A percentile compares a stretch with the other conserved stretches of the same genome.
Evolutionary conservation across 2,113 vertebrate species (phyloP).

Genomic region (Toxostoma redivivum): DNA sequence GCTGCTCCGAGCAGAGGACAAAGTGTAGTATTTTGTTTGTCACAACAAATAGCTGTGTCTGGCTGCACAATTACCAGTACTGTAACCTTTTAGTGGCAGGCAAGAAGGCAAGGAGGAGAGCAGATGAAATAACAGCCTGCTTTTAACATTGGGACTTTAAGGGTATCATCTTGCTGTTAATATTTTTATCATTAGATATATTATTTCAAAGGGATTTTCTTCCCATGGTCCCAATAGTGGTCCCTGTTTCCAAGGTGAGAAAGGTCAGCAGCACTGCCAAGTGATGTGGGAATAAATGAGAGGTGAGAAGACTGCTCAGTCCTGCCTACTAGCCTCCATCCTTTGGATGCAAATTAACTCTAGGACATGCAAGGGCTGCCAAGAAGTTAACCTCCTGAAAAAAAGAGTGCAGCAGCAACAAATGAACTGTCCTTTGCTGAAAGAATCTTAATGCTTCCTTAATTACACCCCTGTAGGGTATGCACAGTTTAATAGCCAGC

Average conservation of each 20-base stretch:
- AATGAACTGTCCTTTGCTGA: slow-evolving; percentile 37
- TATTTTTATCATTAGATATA: background rate
- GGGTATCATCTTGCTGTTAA: background rate
- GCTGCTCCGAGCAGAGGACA: background rate
- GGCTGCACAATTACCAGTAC: background rate
- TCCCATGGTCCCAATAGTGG: background rate
- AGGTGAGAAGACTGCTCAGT: slow-evolving; percentile 40
- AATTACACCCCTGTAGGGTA: slow-evolving; percentile 59
- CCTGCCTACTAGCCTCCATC: slow-evolving; percentile 57
- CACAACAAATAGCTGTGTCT: background rate
- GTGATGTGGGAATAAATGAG: slow-evolving; percentile 59
- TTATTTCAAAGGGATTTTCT: background rate
- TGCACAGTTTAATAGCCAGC: slow-evolving; percentile 33
- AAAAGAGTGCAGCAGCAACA: background rate
- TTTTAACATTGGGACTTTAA: background rate
- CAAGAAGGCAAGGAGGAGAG: background rate
- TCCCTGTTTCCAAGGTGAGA: slow-evolving; percentile 41
- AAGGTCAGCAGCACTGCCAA: slow-evolving; percentile 10
- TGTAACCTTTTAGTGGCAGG: background rate
- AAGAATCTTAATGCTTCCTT: slow-evolving; percentile 46
- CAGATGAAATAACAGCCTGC: background rate
- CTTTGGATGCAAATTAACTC: slow-evolving; percentile 58
- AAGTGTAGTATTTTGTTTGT: background rate
- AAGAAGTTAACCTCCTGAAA: slow-evolving; percentile 60
- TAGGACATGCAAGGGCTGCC: slow-evolving; percentile 63